Evolutionary conservation across 2,888 invertebrate genomes (phyloP).

Genomic region (Drosophila tanythrix): DNA sequence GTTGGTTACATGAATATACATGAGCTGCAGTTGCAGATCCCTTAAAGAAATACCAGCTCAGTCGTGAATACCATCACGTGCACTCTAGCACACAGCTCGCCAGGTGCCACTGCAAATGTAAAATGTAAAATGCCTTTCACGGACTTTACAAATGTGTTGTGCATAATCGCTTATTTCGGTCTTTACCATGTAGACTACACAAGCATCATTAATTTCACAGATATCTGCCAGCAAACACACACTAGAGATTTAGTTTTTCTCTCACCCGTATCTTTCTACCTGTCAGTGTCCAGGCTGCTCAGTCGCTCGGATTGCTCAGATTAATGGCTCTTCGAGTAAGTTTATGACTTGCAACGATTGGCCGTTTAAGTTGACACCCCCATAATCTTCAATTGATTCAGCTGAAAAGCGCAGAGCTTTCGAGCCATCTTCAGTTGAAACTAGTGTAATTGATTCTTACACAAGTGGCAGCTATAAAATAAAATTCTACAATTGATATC

Average conservation of each 20-base stretch:
- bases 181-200: conserved; percentile 21
- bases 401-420: conserved; percentile 5
- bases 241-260: conserved; percentile 2
- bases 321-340: conserved; percentile 51
- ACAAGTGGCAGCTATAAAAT: conserved; percentile 26
- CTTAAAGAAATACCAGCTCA: conserved; percentile 50
- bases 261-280: conserved; percentile 4
- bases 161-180: conserved; percentile 42
- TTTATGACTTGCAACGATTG: conserved; percentile 50
- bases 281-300: conserved; percentile 16
- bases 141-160: conserved; percentile 65
- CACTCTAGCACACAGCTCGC: conserved; percentile 4
- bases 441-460: conserved; percentile 18
- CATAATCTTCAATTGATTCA: conserved; percentile 16
- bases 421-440: conserved; percentile 2
- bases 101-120: conserved; percentile 56
- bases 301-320: conserved; percentile 36
- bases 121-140: conserved; percentile 39
- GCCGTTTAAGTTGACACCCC: conserved; percentile 36
- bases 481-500: background rate
- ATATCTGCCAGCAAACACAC: conserved; percentile 52
- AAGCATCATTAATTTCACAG: conserved; percentile 63
- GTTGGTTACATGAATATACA: conserved; percentile 50
- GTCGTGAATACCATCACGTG: conserved; percentile 33
- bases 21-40: conserved; percentile 48